Base-by-base conservation (phyloP, 2,888 invertebrate species). In the Acleris holmiana region DNA sequence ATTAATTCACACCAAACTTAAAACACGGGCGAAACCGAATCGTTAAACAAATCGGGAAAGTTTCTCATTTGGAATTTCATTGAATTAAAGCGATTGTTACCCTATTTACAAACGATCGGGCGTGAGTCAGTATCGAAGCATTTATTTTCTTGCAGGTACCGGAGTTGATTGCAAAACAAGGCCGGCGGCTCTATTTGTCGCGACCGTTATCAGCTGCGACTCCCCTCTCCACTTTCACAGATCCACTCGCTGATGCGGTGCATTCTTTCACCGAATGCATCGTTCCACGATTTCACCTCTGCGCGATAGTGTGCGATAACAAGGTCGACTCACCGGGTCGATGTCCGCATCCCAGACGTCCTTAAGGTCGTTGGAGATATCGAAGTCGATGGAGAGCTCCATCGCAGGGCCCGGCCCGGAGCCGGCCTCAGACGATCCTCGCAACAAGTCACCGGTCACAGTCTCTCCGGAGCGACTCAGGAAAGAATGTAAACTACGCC, bases 311-410 rank as follows among this genome's bases (percentile, higher is more conserved):
- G 63, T 67, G 68, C 68, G 62, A 65, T 51, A 61, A 50, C 83
- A 89, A 87, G 88, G 87, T 86, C 85, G 80, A 94, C 96, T 96
- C 88, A 96, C 96, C 95, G 96, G 95, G 93, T 96, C 96, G 83
- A 96, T 93, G 92, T 96, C 96, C 77, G 96, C 94, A 85, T 96
- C 96, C 96, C 96, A 96, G 80, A 96, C 93, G 88, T 96, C 96
- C 93, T 95, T 95, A 80, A 96, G 93, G 89, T 95, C 95, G 69
- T 94, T 93, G 78, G 94, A 95, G 84, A 95, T 95, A 89, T 96
- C 96, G 91, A 95, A 96, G 91, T 95, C 44, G 44, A 44, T 44
- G 44, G 44, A 96, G 77, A 94, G 93, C 91, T 95, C 95, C 95
- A 95, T 95, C 81, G 88, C 87, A 84, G 90, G 87, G 88, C 88